Evolutionary conservation across 2,113 vertebrate genomes (phyloP).

Genomic region (Syngnathoides biaculeatus): DNA sequence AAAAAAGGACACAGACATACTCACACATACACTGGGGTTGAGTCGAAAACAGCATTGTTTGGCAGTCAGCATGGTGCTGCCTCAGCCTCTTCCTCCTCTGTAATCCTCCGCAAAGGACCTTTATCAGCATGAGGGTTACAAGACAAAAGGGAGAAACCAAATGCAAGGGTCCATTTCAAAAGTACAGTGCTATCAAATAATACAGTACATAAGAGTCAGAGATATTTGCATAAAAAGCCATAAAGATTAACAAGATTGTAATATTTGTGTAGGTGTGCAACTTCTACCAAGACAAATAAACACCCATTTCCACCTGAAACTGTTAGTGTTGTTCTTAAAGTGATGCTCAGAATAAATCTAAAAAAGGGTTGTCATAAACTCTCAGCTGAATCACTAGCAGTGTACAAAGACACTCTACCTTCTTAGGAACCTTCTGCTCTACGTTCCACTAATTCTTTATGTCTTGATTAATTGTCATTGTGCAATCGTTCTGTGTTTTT

Average conservation of each 20-base stretch:
- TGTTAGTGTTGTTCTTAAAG: background rate
- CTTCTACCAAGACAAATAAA: constrained; percentile 18
- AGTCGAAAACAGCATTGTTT: constrained; percentile 75
- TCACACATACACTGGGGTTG: constrained; percentile 52
- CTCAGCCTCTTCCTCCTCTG: constrained; percentile 51
- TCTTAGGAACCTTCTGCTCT: constrained; percentile 25
- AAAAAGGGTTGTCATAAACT: constrained; percentile 64
- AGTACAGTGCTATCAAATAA: constrained; percentile 60
- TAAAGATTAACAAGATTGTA: background rate
- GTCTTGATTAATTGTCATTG: background rate
- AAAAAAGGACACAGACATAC: too few relatives aligned
- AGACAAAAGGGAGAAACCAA: constrained; percentile 56
- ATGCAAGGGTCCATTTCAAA: constrained; percentile 55
- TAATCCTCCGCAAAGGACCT: constrained; percentile 59
- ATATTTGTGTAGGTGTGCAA: constrained; percentile 30
- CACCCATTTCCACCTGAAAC: background rate
- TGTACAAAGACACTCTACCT: constrained; percentile 3
- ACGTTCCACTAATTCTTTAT: constrained; percentile 28
- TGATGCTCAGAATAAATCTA: constrained; percentile 1
- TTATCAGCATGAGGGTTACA: constrained; percentile 67
- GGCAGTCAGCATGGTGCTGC: constrained; percentile 72
- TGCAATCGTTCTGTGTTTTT: background rate
- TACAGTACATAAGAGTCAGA: constrained; percentile 24
- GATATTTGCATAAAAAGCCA: constrained; percentile 12
- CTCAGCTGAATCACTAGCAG: constrained; percentile 60